A percentile compares a stretch with the other conserved stretches of the same genome.
Conservation (phyloP, 2,797 vertebrate species). For the Eulemur mongoz region DNA sequence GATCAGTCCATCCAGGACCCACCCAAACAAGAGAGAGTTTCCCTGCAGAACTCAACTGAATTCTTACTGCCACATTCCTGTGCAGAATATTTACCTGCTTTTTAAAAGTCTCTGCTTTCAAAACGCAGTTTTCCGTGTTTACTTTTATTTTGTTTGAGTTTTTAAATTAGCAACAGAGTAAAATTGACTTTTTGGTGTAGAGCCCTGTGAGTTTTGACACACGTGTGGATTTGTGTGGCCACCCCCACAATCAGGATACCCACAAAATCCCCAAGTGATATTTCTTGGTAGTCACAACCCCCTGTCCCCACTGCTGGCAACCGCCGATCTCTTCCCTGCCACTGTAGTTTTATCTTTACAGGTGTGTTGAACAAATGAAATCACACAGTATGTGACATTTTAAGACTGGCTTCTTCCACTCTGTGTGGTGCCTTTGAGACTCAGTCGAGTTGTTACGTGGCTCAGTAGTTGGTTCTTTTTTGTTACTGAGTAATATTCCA, state of each 20-base stretch:
- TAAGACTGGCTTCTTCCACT: neutral
- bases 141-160: neutral
- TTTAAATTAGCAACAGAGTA: neutral
- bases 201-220: neutral
- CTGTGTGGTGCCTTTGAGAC: neutral
- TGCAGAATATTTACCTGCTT: neutral
- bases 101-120: neutral
- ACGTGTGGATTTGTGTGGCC: rapidly evolving
- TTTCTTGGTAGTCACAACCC: neutral
- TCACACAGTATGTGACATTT: rapidly evolving
- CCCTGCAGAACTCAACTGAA: rapidly evolving
- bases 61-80: rapidly evolving
- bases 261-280: rapidly evolving
- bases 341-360: rapidly evolving
- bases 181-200: neutral
- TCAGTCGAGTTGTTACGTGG: rapidly evolving
- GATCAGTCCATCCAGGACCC: neutral
- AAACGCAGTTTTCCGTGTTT: neutral
- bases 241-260: rapidly evolving
- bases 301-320: neutral
- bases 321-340: rapidly evolving
- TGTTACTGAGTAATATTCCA: rapidly evolving
- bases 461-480: rapidly evolving
- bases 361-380: no score
- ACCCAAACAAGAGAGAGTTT: neutral